A percentile compares a stretch with the other conserved stretches of the same genome.
These are phyloP conservation scores for Paratrypauchen microcephalus DNA, from an alignment of 2,797 vertebrate genomes.

Conservation along the genomic window DNA sequence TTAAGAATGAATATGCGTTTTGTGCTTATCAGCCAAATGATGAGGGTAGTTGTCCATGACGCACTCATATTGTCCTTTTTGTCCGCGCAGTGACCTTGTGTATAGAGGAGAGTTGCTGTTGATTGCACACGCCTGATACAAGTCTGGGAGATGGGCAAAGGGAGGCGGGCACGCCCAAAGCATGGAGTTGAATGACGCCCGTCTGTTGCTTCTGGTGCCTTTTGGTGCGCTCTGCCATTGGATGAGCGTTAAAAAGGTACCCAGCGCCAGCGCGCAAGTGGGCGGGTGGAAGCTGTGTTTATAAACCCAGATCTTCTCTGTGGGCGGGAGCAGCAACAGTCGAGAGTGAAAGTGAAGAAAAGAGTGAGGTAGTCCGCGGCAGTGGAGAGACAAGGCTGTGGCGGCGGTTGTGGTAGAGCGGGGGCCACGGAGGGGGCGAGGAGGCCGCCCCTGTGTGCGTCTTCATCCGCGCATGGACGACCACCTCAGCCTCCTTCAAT, in stretches of 20 bases:
- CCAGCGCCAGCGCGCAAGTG: constrained; percentile 54
- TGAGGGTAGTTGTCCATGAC: not conserved
- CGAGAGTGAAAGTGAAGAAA: constrained; percentile 58
- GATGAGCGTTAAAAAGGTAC: constrained; percentile 47
- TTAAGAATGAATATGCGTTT: not conserved
- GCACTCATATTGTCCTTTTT: constrained; percentile 21
- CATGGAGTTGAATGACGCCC: constrained; percentile 63
- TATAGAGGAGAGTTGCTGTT: constrained; percentile 35
- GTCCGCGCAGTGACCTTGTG: constrained; percentile 62
- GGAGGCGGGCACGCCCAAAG: constrained; percentile 64
- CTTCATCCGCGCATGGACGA: constrained; percentile 85
- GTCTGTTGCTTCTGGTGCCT: constrained; percentile 68
- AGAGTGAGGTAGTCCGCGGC: constrained; percentile 45
- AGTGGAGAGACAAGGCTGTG: constrained; percentile 55
- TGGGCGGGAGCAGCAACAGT: constrained; percentile 76
- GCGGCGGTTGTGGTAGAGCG: constrained; percentile 70
- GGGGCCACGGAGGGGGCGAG: constrained; percentile 76
- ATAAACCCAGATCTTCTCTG: constrained; percentile 71
- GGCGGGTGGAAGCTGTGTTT: constrained; percentile 75
- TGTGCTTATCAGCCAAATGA: not conserved
- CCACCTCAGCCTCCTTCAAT: constrained; percentile 89
- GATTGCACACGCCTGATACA: constrained; percentile 11
- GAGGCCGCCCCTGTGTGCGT: constrained; percentile 76
- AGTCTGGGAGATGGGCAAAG: constrained; percentile 29
- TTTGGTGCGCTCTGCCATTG: constrained; percentile 69